Evolutionary conservation across 2,888 invertebrate species (phyloP).

Genomic region (Conomelus anceps): DNA sequence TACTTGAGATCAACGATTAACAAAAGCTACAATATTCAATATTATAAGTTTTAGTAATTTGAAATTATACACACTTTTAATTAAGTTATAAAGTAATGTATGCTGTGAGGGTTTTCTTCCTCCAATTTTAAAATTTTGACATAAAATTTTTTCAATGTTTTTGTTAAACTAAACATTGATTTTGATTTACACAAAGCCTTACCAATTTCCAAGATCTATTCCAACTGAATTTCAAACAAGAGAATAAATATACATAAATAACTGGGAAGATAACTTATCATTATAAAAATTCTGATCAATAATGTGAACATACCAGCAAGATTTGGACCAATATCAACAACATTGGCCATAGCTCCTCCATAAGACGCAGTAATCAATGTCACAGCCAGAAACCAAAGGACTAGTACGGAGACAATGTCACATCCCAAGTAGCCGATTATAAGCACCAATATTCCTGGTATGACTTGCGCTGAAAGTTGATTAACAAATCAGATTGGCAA

Average conservation of each 20-base stretch:
- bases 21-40: no score
- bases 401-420: constrained; percentile 50
- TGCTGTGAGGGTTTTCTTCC: no score
- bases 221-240: background rate
- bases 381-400: constrained; percentile 62
- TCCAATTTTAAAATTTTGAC: no score
- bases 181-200: no score
- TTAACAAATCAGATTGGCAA: background rate
- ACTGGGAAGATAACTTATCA: background rate
- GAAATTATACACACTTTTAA: no score
- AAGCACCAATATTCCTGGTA: constrained; percentile 58
- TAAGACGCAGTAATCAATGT: constrained; percentile 64
- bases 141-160: no score
- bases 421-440: constrained; percentile 58
- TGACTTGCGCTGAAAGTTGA: constrained; percentile 52
- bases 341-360: constrained; percentile 68
- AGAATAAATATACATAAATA: background rate
- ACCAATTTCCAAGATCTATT: background rate
- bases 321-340: constrained; percentile 72
- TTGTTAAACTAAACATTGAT: no score
- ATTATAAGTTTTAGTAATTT: no score
- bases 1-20: no score
- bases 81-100: no score
- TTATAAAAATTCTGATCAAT: background rate
- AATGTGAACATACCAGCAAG: constrained; percentile 53